Percentiles rank a stretch among this genome's conserved stretches.
These are phyloP conservation scores for Phocides pigmalion DNA, from an alignment of 1,140 invertebrate species.

Conservation along the genomic window DNA sequence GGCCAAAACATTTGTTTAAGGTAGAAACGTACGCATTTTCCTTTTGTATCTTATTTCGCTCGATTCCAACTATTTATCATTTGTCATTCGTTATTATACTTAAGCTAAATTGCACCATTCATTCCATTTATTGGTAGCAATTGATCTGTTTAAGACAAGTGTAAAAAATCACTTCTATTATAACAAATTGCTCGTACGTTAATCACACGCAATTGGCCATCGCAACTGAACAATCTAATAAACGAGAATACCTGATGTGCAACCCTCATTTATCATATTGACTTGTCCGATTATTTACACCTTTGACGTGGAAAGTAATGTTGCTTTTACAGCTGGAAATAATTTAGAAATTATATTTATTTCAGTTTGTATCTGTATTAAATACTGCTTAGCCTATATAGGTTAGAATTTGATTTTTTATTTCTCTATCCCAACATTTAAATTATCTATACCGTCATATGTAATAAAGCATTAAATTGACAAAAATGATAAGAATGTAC, in stretches of 20 bases:
- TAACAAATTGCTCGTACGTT: slow-evolving; percentile 28
- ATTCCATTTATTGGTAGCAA: slow-evolving; percentile 19
- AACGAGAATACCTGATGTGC: slow-evolving; percentile 22
- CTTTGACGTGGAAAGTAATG: slow-evolving; percentile 11
- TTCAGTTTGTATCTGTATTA: no score
- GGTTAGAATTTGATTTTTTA: no score
- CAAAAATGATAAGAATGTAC: no score
- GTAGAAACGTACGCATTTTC: no score
- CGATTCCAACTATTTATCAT: background rate
- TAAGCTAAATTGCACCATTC: slow-evolving; percentile 13
- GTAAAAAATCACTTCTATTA: slow-evolving; percentile 33
- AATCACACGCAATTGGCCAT: slow-evolving; percentile 24
- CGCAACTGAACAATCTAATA: slow-evolving; percentile 22
- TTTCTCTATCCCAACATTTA: no score
- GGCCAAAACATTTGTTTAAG: no score
- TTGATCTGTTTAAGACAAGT: slow-evolving; percentile 27
- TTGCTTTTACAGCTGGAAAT: background rate
- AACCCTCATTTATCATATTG: slow-evolving; percentile 9
- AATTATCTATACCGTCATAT: no score
- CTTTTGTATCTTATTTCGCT: background rate
- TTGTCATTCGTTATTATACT: background rate
- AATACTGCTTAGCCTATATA: no score
- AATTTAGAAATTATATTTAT: background rate
- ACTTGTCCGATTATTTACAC: slow-evolving; percentile 28
- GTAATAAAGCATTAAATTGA: no score